Evolutionary conservation across 2,113 vertebrate genomes (phyloP), one percentile per base, ranked within the genome.

Genomic region (Siphamia tubifer): DNA sequence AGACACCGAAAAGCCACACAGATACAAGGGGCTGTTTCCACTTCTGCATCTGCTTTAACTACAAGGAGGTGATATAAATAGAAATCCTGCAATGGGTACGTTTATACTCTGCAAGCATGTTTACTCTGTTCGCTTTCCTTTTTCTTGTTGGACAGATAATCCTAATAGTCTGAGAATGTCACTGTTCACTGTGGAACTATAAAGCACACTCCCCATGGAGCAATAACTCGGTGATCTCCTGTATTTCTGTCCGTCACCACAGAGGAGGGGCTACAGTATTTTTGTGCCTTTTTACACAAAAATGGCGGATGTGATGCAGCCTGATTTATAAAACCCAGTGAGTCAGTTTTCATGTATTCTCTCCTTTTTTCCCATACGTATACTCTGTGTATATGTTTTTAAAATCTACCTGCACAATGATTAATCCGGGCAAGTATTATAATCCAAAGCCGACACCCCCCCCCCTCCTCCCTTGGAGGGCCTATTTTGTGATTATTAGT

Each of bases 381-480:
- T 74, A 65, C 57, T 74, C 55, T 52, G 28, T 79, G 74, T 85
- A 51, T 83, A 81, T 85, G 74, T 79, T 86, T 87, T 90, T 90
- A 55, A 87, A 90, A 75, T 65, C 74, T 84, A 80, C 85, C 85
- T 87, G 85, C 85, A 87, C 85, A 87, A 78, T 23, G 44, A 83
- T 56, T 83, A 82, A 86, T 87, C 89, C 62, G 64, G 80, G 80
- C 82, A 86, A 91, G 86, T 87, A 84, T 89, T 84, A 77, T 81
- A 83, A 81, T 81, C 80, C 78, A 77, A 83, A 87, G 56, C 32
- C 49, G 69, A 78, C n/a, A n/a, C n/a, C n/a, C n/a, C n/a, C n/a
- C n/a, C n/a, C n/a, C n/a, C n/a, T n/a, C n/a, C n/a, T 71, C 74
- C 73, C 40, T 49, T 6, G 36, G 58, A 73, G 72, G 64, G 72